Evolutionary conservation across 30 jellyfish, hydroid and myxozoan genomes (phyloP), one percentile per base, ranked within the genome.

Genomic region (Aurelia aurita): DNA sequence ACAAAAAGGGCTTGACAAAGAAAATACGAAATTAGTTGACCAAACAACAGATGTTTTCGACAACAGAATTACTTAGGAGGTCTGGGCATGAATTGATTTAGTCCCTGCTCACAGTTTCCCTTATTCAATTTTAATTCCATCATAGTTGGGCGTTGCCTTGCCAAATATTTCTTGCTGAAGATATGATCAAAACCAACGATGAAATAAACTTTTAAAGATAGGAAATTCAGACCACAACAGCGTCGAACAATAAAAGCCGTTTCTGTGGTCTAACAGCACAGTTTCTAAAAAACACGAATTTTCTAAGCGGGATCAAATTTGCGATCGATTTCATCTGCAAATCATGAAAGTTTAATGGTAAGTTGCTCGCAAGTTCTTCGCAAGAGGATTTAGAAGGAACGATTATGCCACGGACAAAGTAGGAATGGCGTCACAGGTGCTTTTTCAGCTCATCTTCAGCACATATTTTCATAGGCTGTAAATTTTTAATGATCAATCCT

Each of bases 401-500:
- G 53, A 80, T 16, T 27, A 20, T 77, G 83, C 72, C 8, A 54
- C 14, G 29, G 80, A 35, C 14, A 51, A 58, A 25, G 25, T 16
- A 59, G 54, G 77, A 68, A 28, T 72, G 69, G 78, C 84, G 67
- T 13, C 72, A 67, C 91, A 81, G 91, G 67, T 81, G 91, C 77
- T 47, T 51, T 54, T 68, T 45, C 32, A 31, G 77, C 82, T 77
- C 18, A 51, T 35, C 26, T 25, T 67, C 27, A 32, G 86, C 60
- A 34, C 51, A 28, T 47, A 58, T 74, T 49, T 54, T 27, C 44
- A 23, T n/a, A 35, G 45, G 91, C 20, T 68, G 63, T 81, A 81
- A 81, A 81, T 81, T 62, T 70, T 70, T 83, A 61, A 83, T 83
- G 93, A 70, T 59, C 93, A 47, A 80, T 87, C 85, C 46, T 47